Conservation (phyloP, 1,140 invertebrate species). For the Dendrolimus punctatus region DNA sequence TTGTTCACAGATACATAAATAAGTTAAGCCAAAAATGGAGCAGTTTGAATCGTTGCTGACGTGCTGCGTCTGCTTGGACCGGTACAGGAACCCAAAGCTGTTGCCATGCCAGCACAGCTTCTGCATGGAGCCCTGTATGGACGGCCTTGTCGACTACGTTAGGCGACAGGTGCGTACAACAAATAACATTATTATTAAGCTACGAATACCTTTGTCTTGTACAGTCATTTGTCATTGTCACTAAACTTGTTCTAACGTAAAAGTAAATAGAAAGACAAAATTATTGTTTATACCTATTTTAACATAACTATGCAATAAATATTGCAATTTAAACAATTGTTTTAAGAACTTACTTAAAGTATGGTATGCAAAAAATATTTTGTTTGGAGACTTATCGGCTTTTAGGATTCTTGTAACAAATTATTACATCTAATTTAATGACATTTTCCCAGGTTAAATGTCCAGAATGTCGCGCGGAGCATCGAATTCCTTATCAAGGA, state of each 20-base stretch:
- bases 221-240: background rate
- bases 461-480: conserved; percentile 98
- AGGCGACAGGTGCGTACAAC: conserved; percentile 81
- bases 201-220: too few relatives aligned
- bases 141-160: conserved; percentile 96
- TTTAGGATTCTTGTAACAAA: too few relatives aligned
- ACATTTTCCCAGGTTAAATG: conserved; percentile 89
- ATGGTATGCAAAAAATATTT: too few relatives aligned
- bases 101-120: conserved; percentile 99
- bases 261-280: too few relatives aligned
- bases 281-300: too few relatives aligned
- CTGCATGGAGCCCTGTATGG: conserved; percentile 98
- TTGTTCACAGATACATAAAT: conserved; percentile 49
- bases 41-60: conserved; percentile 98
- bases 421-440: background rate
- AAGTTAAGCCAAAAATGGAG: conserved; percentile 79
- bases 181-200: too few relatives aligned
- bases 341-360: too few relatives aligned
- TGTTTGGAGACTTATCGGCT: too few relatives aligned
- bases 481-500: conserved; percentile 96
- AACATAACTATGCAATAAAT: too few relatives aligned
- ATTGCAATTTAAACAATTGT: too few relatives aligned
- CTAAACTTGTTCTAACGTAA: too few relatives aligned
- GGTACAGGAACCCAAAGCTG: conserved; percentile 96
- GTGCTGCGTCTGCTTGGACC: conserved; percentile 97